phyloP scores from a whole-genome alignment of 2,113 vertebrate genomes.

The Struthio camelus region DNA sequence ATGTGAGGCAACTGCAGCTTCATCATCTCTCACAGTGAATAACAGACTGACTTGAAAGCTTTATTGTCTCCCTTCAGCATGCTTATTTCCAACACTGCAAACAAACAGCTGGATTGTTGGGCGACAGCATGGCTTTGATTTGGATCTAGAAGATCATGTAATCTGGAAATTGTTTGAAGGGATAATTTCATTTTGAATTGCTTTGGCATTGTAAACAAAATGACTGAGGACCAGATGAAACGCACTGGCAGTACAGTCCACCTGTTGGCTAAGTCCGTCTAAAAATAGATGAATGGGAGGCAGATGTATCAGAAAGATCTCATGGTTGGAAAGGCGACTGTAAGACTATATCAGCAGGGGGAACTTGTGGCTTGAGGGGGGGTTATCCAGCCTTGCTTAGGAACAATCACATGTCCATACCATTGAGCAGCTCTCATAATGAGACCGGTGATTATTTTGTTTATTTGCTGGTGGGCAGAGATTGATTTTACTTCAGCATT shows the following conservation, averaged over 20 bases:
- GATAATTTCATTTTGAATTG: constrained; percentile 26
- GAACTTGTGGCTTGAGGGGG: not conserved
- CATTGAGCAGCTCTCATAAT: not conserved
- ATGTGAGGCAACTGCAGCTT: not conserved
- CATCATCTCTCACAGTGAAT: not conserved
- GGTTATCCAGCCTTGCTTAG: not conserved
- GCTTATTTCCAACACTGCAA: constrained; percentile 45
- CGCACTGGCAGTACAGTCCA: constrained; percentile 22
- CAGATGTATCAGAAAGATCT: not conserved
- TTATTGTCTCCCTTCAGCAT: not conserved
- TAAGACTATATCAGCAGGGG: not conserved
- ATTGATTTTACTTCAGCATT: not conserved
- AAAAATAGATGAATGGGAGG: not conserved
- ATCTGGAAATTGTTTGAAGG: constrained; percentile 22
- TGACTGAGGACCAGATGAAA: constrained; percentile 33
- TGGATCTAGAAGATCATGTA: not conserved
- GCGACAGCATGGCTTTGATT: constrained; percentile 32
- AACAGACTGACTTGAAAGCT: not conserved
- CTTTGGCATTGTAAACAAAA: constrained; percentile 53
- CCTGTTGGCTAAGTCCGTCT: constrained; percentile 49
- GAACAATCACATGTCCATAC: accelerated
- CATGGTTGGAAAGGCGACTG: accelerated
- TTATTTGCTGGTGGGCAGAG: not conserved
- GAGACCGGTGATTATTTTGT: not conserved
- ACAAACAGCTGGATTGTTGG: constrained; percentile 44